Evolutionary conservation across 2,888 invertebrate species (phyloP), one percentile per base, ranked within the genome.

Genomic region (Strigamia crassipes): DNA sequence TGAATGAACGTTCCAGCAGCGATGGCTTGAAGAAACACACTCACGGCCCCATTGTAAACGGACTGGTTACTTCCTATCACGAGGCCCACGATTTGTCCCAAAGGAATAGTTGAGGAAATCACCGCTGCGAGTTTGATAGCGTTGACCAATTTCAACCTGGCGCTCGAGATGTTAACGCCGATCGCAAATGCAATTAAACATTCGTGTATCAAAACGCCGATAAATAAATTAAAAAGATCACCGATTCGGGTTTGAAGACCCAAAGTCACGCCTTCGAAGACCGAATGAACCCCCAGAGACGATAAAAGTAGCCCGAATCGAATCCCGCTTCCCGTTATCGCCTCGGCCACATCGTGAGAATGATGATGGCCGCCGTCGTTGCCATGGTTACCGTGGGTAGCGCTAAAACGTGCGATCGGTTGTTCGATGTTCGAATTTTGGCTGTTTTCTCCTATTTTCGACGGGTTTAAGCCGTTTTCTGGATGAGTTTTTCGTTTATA

Each of bases 201-300:
- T 83, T 86, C 86, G 83, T 87, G 87, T 10, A 86, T 82, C 77
- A 85, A 82, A 10, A 87, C 85, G 0, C 86, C 86, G 23, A 85
- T 78, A 31, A 85, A 85, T 73, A 87, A 83, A 77, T 85, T 85
- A 15, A 85, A 38, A 1, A 85, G 83, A 9, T 83, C 83, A 27
- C 82, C 81, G 12, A 85, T 79, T 31, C 84, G 83, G 12, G 84
- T 83, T 83, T 86, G 86, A 21, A 87, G 84, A 0, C 87, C 87
- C 4, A 87, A 82, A 12, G 87, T 86, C 81, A 87, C 83, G n/a
- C 87, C 87, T 83, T 87, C 87, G 82, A 87, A 87, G 21, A 86
- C 61, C 13, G 86, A 86, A 84, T 87, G 87, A 1, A 86, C 83
- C 13, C 86, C 85, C 15, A 87, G 83, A 6, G 87, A 86, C 9